Base-by-base conservation (phyloP, 64 coral and sea anemone species). In the Montipora cactus region DNA sequence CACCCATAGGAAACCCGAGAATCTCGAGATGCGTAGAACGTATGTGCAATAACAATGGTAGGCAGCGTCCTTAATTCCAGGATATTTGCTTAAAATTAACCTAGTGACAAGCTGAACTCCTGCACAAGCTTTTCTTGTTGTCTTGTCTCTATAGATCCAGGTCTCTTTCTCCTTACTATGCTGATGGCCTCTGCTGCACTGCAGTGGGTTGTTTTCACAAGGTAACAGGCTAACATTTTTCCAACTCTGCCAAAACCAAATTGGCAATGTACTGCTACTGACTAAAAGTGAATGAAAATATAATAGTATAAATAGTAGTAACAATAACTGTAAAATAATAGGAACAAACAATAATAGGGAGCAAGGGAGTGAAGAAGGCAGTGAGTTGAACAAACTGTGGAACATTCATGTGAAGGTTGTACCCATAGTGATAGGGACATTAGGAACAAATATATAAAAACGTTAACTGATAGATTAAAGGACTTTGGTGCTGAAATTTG, bases 151-250 rank as follows among this genome's bases (percentile, higher is more conserved):
- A 95, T 89, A 15, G 94, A 95, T 0, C 94, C 94, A 47, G 94
- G 90, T 58, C 94, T 92, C 67, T 92, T 89, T 75, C 21, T 59
- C 8, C 94, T 79, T 2, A 95, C 79, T 83, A 59, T 78, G 59
- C 49, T 28, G 3, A 89, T 64, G 5, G 94, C 94, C 47, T 89
- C 90, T 7, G 59, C 7, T 48, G 90, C 94, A n/a, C 57, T 72
- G 7, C 89, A 82, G 20, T 92, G 47, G 45, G 78, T 89, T 48
- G 67, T 84, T 55, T 89, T 87, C 20, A 95, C 71, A 4, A 95
- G 74, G 67, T 92, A 95, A 73, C 94, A 95, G 19, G 94, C 94
- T 14, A 95, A 76, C 94, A 95, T 92, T 72, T 90, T 95, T 13
- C 94, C 94, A 28, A 80, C 79, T 53, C 94, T 73, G 7, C 94